These are phyloP conservation scores for Ageneiosus marmoratus DNA, from an alignment of 2,113 vertebrate genomes.

Conservation along the genomic window DNA sequence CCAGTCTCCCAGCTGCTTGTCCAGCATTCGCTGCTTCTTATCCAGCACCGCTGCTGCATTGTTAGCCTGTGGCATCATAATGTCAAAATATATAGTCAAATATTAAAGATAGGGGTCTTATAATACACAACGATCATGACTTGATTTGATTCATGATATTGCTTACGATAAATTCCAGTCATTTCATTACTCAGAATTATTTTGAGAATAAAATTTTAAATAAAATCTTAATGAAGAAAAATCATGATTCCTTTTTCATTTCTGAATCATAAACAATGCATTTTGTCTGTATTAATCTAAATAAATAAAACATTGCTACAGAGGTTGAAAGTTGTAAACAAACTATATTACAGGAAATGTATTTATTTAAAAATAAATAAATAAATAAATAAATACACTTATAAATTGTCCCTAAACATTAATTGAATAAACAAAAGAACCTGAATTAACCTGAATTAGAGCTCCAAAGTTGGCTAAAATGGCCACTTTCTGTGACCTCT, in stretches of 20 bases:
- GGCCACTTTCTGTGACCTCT: no score
- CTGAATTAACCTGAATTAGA: background rate
- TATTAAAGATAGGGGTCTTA: background rate
- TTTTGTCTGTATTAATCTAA: background rate
- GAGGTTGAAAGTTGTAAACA: background rate
- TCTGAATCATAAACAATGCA: background rate
- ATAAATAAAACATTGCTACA: background rate
- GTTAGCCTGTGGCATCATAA: constrained; percentile 33
- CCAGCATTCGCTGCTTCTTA: constrained; percentile 77
- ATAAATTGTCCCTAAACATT: background rate
- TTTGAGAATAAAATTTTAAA: background rate
- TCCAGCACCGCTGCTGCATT: constrained; percentile 67
- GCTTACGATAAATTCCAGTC: background rate
- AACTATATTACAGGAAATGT: background rate
- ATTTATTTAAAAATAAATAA: background rate
- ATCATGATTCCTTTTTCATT: background rate
- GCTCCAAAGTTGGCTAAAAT: background rate
- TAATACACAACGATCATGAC: background rate
- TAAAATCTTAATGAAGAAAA: background rate
- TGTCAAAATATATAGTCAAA: background rate
- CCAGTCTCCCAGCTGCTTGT: constrained; percentile 79
- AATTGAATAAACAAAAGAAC: no score
- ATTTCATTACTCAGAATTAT: background rate
- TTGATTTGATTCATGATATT: background rate
- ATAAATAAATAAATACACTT: background rate